phyloP scores from a whole-genome alignment of 2,797 vertebrate species.

The Macropodus opercularis region DNA sequence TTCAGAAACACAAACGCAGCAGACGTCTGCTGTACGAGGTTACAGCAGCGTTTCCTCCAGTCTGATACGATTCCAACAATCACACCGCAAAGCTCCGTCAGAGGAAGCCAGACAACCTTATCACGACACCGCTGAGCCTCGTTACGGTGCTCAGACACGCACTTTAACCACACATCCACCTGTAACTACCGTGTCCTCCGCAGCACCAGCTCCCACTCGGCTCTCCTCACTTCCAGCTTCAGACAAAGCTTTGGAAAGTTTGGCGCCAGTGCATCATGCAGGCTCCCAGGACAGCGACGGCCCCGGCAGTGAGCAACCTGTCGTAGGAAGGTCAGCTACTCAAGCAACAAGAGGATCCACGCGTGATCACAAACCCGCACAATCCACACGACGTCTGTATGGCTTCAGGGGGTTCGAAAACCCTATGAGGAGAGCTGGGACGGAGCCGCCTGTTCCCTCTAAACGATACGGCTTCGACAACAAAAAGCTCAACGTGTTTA shows the following conservation, averaged over 20 bases:
- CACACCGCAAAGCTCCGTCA: background rate
- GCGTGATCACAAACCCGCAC: conserved; percentile 14
- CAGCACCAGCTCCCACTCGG: background rate
- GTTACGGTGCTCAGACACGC: background rate
- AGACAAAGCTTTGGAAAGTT: background rate
- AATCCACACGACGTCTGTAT: background rate
- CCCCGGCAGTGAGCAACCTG: conserved; percentile 2
- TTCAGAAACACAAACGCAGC: background rate
- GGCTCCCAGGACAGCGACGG: background rate
- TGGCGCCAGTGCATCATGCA: background rate
- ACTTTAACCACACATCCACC: background rate
- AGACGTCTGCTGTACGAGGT: background rate
- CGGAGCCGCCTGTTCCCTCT: background rate
- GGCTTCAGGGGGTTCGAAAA: conserved; percentile 28
- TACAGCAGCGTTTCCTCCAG: conserved; percentile 4
- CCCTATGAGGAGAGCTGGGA: background rate
- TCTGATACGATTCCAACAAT: conserved; percentile 3
- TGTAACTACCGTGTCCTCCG: background rate
- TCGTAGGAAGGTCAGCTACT: background rate
- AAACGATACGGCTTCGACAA: conserved; percentile 6
- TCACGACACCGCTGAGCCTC: background rate
- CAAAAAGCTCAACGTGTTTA: background rate
- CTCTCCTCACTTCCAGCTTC: background rate
- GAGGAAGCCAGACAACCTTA: background rate
- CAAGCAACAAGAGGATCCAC: background rate